phyloP scores from a whole-genome alignment of 2,113 vertebrate genomes.

The Phodopus roborovskii region DNA sequence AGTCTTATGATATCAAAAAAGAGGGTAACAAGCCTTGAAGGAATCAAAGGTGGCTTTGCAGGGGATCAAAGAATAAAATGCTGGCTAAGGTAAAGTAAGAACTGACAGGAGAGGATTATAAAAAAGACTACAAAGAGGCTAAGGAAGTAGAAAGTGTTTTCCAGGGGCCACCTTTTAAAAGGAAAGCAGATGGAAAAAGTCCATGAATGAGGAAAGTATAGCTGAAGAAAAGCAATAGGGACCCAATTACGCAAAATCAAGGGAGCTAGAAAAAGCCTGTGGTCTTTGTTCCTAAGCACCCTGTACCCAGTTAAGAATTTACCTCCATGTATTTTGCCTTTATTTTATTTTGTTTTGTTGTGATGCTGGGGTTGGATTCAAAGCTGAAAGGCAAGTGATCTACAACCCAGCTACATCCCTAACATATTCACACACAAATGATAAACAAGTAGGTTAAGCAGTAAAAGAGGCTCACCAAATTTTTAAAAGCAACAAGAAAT shows the following conservation, averaged over 20 bases:
- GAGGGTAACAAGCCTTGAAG: not conserved
- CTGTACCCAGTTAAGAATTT: not conserved
- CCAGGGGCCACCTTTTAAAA: not conserved
- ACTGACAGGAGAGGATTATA: not conserved
- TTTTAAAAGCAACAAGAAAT: conserved; percentile 32
- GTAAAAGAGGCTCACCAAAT: not conserved
- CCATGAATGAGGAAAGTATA: not conserved
- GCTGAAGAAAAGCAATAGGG: not conserved
- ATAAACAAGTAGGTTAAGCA: not conserved
- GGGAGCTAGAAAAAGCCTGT: not conserved
- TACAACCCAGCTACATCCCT: not conserved
- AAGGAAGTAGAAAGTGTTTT: not conserved
- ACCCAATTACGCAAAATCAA: not conserved
- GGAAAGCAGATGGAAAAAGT: not conserved
- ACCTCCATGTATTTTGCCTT: not conserved
- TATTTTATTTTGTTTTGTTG: not conserved
- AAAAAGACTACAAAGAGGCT: not conserved
- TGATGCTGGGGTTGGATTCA: not conserved
- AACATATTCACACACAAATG: not conserved
- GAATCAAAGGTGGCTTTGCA: not conserved
- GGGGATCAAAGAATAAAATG: not conserved
- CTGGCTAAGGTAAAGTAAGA: not conserved
- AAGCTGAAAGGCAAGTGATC: not conserved
- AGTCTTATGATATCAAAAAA: not conserved
- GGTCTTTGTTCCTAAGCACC: not conserved